Evolutionary conservation across 2,113 vertebrate genomes (phyloP).

Genomic region (Chionodraco myersi): DNA sequence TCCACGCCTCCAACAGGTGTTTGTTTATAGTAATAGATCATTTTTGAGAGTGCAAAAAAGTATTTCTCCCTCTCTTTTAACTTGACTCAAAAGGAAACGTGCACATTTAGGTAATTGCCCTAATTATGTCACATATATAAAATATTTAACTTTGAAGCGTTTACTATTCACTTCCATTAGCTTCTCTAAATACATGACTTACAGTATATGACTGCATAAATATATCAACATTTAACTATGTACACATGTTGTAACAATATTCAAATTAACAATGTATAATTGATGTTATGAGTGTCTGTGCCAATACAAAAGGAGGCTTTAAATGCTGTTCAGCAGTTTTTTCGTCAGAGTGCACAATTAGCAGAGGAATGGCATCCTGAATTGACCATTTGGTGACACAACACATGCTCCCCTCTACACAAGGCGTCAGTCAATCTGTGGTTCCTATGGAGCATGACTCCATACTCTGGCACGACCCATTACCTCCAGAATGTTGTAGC

Average conservation of each 20-base stretch:
- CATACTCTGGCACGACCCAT: constrained; percentile 21
- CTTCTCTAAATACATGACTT: not conserved
- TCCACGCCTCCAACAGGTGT: not conserved
- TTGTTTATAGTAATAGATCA: not conserved
- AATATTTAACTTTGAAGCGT: not conserved
- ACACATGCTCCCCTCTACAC: constrained; percentile 47
- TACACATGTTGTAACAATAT: not conserved
- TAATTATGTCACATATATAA: not conserved
- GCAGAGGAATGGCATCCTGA: constrained; percentile 20
- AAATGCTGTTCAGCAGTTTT: constrained; percentile 5
- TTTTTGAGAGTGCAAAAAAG: not conserved
- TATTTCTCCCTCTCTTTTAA: not conserved
- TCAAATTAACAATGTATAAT: not conserved
- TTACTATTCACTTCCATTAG: not conserved
- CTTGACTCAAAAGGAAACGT: constrained; percentile 14
- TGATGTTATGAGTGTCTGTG: not conserved
- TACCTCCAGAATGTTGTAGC: constrained; percentile 98
- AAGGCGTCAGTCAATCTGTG: constrained; percentile 41
- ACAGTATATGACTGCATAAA: not conserved
- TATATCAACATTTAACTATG: not conserved
- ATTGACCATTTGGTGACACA: constrained; percentile 43
- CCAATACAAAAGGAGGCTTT: not conserved
- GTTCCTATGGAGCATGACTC: constrained; percentile 16
- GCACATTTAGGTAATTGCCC: constrained; percentile 3
- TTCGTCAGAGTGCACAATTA: not conserved